Conservation (phyloP, 2,888 invertebrate genomes). For the Dorcus parallelipipedus region DNA sequence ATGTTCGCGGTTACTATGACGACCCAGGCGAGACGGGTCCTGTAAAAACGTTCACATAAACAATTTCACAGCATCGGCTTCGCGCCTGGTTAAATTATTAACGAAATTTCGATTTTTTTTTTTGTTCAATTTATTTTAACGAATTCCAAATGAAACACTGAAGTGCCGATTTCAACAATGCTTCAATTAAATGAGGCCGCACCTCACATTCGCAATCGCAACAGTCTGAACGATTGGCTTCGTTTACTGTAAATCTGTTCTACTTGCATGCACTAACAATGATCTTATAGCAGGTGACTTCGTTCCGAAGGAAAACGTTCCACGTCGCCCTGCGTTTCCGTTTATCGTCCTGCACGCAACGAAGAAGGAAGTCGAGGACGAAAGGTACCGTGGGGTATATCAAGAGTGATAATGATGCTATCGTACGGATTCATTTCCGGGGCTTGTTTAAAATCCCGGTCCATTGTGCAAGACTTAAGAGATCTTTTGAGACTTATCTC, state of each 20-base stretch:
- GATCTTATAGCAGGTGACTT: constrained; percentile 27
- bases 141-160: constrained; percentile 12
- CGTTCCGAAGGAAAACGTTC: constrained; percentile 11
- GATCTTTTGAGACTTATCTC: constrained; percentile 9
- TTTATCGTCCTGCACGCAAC: background rate
- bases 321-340: background rate
- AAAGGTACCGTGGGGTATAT: constrained; percentile 26
- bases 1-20: too few relatives aligned
- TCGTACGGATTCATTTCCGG: constrained; percentile 45
- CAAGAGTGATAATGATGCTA: constrained; percentile 43
- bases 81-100: too few relatives aligned
- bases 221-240: constrained; percentile 33
- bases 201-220: constrained; percentile 21
- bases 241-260: constrained; percentile 31
- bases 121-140: constrained; percentile 14
- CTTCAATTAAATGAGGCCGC: constrained; percentile 33
- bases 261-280: constrained; percentile 26
- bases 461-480: constrained; percentile 36
- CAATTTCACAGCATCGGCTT: too few relatives aligned
- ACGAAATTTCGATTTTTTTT: background rate
- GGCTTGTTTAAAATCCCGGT: constrained; percentile 42
- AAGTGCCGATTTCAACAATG: constrained; percentile 20
- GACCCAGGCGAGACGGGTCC: too few relatives aligned
- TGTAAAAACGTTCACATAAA: too few relatives aligned
- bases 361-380: background rate